Conservation (phyloP, 2,113 vertebrate genomes). For the Neogobius melanostomus region DNA sequence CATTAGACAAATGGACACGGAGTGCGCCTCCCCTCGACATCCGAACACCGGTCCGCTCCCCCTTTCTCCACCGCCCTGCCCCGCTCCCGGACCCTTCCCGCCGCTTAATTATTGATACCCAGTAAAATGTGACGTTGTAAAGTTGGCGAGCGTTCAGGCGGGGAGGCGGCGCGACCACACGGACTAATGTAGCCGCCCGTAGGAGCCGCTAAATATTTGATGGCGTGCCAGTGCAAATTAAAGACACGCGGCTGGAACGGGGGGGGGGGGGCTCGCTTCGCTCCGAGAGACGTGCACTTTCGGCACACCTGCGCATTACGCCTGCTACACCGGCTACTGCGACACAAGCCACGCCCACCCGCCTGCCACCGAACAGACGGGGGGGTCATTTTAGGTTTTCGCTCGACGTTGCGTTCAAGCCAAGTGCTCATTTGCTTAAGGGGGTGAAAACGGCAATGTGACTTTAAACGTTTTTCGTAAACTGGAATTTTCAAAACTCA, state of each 20-base stretch:
- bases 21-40: too few species aligned
- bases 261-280: constrained; percentile 48
- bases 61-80: constrained; percentile 17
- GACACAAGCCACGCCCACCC: not conserved
- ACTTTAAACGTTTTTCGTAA: too few species aligned
- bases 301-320: constrained; percentile 27
- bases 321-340: not conserved
- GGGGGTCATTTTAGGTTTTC: too few species aligned
- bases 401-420: too few species aligned
- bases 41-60: too few species aligned
- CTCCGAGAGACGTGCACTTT: constrained; percentile 52
- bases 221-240: constrained; percentile 88
- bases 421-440: too few species aligned
- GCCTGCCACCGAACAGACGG: too few species aligned
- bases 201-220: constrained; percentile 91
- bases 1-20: too few species aligned
- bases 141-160: constrained; percentile 87
- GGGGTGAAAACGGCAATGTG: too few species aligned
- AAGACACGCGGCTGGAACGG: constrained; percentile 76
- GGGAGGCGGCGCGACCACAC: constrained; percentile 86
- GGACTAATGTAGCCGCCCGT: constrained; percentile 94
- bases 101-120: constrained; percentile 87
- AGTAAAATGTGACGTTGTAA: constrained; percentile 92
- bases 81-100: too few species aligned
- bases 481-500: too few species aligned